Conservation (phyloP, 2,888 invertebrate genomes). For the Apomyelois bistriatella region DNA sequence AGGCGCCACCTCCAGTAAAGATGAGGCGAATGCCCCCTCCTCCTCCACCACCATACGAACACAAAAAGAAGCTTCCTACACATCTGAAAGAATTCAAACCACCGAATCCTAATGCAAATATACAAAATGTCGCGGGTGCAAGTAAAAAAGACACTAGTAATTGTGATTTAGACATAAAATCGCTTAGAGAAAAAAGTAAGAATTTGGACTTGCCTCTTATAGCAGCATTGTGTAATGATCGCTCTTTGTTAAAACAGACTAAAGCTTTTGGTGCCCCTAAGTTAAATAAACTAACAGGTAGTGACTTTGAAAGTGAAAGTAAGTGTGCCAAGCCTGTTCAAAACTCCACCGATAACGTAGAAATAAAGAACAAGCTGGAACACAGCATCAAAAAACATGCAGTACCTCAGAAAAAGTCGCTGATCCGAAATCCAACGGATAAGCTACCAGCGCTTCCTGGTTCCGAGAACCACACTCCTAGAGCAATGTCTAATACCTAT, state of each 20-base stretch:
- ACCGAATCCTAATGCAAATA: conserved; percentile 37
- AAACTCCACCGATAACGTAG: conserved; percentile 70
- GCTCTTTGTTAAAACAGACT: conserved; percentile 92
- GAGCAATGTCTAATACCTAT: conserved; percentile 86
- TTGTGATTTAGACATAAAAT: conserved; percentile 86
- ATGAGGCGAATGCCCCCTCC: conserved; percentile 78
- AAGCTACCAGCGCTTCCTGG: conserved; percentile 85
- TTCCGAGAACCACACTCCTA: conserved; percentile 74
- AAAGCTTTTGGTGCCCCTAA: conserved; percentile 91
- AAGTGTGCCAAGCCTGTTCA: conserved; percentile 65
- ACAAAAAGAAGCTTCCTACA: conserved; percentile 79
- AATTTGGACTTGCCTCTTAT: conserved; percentile 95
- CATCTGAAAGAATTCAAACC: conserved; percentile 56
- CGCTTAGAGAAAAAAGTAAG: conserved; percentile 92
- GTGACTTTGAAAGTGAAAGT: conserved; percentile 70
- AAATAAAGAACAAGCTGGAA: conserved; percentile 66
- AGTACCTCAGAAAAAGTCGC: conserved; percentile 76
- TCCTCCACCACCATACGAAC: conserved; percentile 75
- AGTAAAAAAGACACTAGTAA: conserved; percentile 64
- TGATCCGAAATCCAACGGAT: conserved; percentile 86
- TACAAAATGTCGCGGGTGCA: conserved; percentile 48
- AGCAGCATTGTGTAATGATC: conserved; percentile 95
- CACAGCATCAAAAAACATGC: conserved; percentile 83
- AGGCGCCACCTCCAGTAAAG: conserved; percentile 72
- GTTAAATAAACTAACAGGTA: conserved; percentile 61